phyloP scores from a whole-genome alignment of 2,888 invertebrate genomes.

The Tipula unca region DNA sequence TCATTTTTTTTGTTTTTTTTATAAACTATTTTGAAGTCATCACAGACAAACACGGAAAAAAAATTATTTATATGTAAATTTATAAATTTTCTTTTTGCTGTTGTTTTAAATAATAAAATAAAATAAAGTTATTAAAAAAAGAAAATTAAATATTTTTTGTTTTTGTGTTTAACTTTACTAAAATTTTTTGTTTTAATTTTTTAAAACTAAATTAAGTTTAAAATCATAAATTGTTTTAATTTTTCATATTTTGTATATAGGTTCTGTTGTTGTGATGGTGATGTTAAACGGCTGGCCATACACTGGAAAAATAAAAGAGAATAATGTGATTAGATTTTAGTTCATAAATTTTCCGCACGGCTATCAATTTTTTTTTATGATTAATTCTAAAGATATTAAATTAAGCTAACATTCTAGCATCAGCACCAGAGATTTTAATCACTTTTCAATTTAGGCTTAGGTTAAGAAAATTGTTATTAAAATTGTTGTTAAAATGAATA shows the following conservation, averaged over 20 bases:
- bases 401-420: too few species aligned
- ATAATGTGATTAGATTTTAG: neutral
- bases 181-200: neutral
- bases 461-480: too few species aligned
- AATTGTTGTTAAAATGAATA: too few species aligned
- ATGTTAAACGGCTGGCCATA: slow-evolving; percentile 8
- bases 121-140: neutral
- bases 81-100: neutral
- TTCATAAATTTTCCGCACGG: neutral
- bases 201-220: neutral
- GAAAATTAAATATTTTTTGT: neutral
- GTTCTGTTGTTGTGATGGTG: neutral
- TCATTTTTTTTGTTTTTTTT: neutral
- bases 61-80: neutral
- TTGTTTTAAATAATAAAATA: neutral
- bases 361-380: neutral
- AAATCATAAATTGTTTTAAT: neutral
- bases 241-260: neutral
- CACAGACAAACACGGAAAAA: neutral
- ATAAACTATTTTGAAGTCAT: slow-evolving; percentile 14
- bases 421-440: too few species aligned
- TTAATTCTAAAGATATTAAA: too few species aligned
- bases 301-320: neutral
- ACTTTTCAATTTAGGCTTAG: too few species aligned
- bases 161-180: neutral